These are phyloP conservation scores for Oreortyx pictus DNA, from an alignment of 2,797 vertebrate species.

Conservation along the genomic window DNA sequence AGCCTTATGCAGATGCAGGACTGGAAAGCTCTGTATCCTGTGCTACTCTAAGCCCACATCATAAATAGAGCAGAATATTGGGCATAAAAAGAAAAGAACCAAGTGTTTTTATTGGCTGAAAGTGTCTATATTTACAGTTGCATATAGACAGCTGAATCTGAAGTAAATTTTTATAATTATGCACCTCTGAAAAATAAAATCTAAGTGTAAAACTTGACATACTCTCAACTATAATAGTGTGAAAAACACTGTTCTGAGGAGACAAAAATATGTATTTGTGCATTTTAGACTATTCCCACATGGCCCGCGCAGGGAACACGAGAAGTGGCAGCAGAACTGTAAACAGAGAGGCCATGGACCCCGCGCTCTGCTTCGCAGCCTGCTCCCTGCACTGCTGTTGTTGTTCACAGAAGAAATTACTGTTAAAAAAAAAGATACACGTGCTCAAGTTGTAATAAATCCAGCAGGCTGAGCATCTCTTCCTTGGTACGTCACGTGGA, in stretches of 20 bases:
- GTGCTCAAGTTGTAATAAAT: conserved; percentile 1
- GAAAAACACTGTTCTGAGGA: conserved; percentile 50
- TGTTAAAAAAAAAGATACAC: conserved; percentile 17
- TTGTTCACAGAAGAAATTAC: conserved; percentile 54
- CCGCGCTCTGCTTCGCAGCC: conserved; percentile 50
- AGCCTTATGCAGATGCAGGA: not conserved
- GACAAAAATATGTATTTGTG: conserved; percentile 2
- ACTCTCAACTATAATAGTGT: not conserved
- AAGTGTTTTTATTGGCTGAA: not conserved
- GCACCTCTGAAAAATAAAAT: conserved; percentile 28
- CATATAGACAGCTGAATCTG: conserved; percentile 12
- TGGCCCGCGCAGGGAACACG: not conserved
- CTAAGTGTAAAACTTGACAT: not conserved
- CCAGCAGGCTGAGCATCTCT: not conserved
- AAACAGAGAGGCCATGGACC: conserved; percentile 67
- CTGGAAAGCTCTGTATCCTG: conserved; percentile 22
- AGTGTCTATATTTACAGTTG: not conserved
- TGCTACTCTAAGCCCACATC: not conserved
- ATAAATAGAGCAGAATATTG: conserved; percentile 23
- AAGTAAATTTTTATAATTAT: conserved; percentile 18
- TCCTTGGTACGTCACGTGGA: not conserved
- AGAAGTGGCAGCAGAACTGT: conserved; percentile 57
- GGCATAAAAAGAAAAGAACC: not conserved
- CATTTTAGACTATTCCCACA: conserved; percentile 52
- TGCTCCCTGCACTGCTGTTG: not conserved